Conservation (phyloP, 2,888 invertebrate genomes). For the Tetranychus truncatus region DNA sequence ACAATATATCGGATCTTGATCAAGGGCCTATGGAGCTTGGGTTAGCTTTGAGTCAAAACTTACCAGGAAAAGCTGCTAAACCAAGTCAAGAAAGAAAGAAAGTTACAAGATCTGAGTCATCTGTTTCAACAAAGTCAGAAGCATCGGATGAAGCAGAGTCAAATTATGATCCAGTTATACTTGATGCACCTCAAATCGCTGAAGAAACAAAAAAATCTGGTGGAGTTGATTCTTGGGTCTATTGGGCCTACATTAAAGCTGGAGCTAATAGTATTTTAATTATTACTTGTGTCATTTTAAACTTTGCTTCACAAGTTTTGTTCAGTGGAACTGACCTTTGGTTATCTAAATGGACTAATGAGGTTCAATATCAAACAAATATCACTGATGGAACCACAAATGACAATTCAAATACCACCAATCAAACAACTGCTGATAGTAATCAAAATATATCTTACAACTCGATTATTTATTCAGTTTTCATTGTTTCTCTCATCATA, state of each 20-base stretch:
- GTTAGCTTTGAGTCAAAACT: not conserved
- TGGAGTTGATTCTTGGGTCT: conserved; percentile 2
- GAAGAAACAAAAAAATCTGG: not conserved
- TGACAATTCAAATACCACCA: not conserved
- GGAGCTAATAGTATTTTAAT: conserved; percentile 17
- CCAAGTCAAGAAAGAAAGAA: not conserved
- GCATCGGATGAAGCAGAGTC: not conserved
- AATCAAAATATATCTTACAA: not conserved
- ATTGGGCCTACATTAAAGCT: conserved; percentile 16
- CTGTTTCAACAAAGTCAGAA: not conserved
- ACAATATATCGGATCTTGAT: conserved; percentile 16
- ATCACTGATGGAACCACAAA: not conserved
- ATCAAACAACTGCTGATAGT: not conserved
- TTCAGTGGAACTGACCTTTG: conserved; percentile 24
- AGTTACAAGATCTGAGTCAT: not conserved
- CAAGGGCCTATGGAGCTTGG: not conserved
- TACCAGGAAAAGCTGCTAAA: not conserved
- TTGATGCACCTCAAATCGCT: not conserved
- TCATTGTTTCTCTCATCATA: conserved; percentile 19
- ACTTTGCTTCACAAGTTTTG: conserved; percentile 20
- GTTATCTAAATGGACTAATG: conserved; percentile 23
- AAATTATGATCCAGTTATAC: not conserved
- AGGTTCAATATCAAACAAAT: conserved; percentile 7
- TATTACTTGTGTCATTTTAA: not conserved
- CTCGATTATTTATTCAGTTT: conserved; percentile 9